Evolutionary conservation across 1,140 invertebrate genomes (phyloP), one percentile per base, ranked within the genome.

Genomic region (Berghia stephanieae): DNA sequence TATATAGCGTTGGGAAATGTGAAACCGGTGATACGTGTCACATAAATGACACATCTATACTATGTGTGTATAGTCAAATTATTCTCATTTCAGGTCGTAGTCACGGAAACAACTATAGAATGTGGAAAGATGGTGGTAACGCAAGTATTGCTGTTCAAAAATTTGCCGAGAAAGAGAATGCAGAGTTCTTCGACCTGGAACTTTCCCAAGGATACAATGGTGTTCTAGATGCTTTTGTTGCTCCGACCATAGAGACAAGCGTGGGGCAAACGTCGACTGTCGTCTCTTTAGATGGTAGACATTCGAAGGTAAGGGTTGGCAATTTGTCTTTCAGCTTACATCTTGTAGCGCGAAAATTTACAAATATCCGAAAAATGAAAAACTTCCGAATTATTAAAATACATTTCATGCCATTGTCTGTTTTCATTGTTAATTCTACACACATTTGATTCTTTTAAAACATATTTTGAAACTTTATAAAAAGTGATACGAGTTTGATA

Each of bases 241-340:
- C 94, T 16, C 94, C 95, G 1, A 91, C 94, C 0, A 92, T 97
- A 21, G 87, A 90, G 1, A 90, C 93, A 77, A 95, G 96, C 1
- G 93, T 94, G 57, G 95, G 95, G 0, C 90, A 92, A 57, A 94
- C 94, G 34, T 93, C 95, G 84, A 92, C 94, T 0, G 92, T 94
- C 83, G 94, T 96, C 86, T 95, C 96, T 86, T 93, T 96, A n/a
- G 95, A 97, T 87, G 94, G 95, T 75, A 95, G 95, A 89, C 95
- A 96, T 90, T 95, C 95, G 8, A 91, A 91, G 90, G 94, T 94
- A 89, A 91, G 71, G n/a, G n/a, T n/a, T n/a, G n/a, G n/a, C n/a
- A n/a, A n/a, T n/a, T n/a, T n/a, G n/a, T n/a, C n/a, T n/a, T n/a
- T n/a, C n/a, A n/a, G n/a, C n/a, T n/a, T n/a, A n/a, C n/a, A n/a